These are phyloP conservation scores for Epinephelus awoara DNA, from an alignment of 2,797 vertebrate genomes.

Conservation along the genomic window DNA sequence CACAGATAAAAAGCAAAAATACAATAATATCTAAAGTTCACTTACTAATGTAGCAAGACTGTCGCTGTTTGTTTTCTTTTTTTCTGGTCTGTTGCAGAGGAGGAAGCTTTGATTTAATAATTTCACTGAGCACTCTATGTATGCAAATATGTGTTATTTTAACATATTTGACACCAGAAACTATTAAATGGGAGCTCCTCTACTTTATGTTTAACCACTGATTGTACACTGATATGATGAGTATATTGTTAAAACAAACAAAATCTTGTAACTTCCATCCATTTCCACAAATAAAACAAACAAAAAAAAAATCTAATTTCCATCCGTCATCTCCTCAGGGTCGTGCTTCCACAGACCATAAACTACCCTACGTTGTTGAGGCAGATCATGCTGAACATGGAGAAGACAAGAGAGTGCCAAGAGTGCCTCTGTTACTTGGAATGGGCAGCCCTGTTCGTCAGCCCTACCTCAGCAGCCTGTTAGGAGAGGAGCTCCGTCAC, in stretches of 20 bases:
- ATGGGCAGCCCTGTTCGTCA: conserved; percentile 82
- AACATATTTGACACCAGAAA: not conserved
- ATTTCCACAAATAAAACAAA: not conserved
- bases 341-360: conserved; percentile 80
- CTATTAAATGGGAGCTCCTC: not conserved
- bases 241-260: not conserved
- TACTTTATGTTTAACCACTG: not conserved
- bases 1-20: not conserved
- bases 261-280: not conserved
- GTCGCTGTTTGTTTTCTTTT: not conserved
- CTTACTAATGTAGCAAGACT: not conserved
- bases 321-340: conserved; percentile 68
- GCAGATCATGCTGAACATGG: conserved; percentile 75
- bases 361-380: conserved; percentile 88
- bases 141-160: not conserved
- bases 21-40: not conserved
- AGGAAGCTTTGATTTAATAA: not conserved
- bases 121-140: not conserved
- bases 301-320: not conserved
- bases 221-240: not conserved
- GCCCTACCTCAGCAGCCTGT: conserved; percentile 86
- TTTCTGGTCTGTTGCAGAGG: not conserved
- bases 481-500: conserved; percentile 90
- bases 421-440: conserved; percentile 85
- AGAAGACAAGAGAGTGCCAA: conserved; percentile 52